These are phyloP conservation scores for Muscicapa adusta DNA, from an alignment of 2,113 vertebrate species.

Conservation along the genomic window DNA sequence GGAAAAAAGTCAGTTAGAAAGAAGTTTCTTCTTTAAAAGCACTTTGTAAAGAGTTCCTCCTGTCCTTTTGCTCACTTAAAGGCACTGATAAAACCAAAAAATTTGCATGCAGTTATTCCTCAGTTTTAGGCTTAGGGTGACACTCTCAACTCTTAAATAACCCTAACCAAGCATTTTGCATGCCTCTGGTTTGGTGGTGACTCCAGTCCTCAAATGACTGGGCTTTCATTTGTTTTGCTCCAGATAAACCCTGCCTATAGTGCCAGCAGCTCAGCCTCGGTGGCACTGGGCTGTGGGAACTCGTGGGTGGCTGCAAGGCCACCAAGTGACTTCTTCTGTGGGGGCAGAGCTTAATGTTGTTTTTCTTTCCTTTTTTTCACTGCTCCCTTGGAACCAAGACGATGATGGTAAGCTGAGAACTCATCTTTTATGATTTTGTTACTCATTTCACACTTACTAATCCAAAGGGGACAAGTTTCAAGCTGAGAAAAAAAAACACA, in stretches of 20 bases:
- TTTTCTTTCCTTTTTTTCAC: background rate
- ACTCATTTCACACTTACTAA: background rate
- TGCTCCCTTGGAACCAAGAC: background rate
- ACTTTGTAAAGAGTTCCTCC: background rate
- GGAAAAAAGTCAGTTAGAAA: background rate
- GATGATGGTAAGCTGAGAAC: constrained; percentile 38
- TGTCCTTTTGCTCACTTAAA: background rate
- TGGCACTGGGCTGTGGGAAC: background rate
- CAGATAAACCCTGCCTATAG: background rate
- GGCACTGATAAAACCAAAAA: background rate
- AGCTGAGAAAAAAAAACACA: background rate
- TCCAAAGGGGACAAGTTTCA: background rate
- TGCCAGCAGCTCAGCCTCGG: background rate
- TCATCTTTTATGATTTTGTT: background rate
- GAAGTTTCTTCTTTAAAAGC: background rate
- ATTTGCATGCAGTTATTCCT: background rate
- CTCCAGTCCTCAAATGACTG: background rate
- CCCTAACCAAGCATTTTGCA: background rate
- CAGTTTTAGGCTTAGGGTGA: background rate
- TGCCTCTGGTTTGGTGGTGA: background rate
- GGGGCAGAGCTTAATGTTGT: background rate
- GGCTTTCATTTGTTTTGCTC: background rate
- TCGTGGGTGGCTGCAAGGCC: background rate
- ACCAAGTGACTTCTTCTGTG: background rate
- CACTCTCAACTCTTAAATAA: background rate